Evolutionary conservation across 1,140 invertebrate genomes (phyloP).

Genomic region (Gryllus bimaculatus): DNA sequence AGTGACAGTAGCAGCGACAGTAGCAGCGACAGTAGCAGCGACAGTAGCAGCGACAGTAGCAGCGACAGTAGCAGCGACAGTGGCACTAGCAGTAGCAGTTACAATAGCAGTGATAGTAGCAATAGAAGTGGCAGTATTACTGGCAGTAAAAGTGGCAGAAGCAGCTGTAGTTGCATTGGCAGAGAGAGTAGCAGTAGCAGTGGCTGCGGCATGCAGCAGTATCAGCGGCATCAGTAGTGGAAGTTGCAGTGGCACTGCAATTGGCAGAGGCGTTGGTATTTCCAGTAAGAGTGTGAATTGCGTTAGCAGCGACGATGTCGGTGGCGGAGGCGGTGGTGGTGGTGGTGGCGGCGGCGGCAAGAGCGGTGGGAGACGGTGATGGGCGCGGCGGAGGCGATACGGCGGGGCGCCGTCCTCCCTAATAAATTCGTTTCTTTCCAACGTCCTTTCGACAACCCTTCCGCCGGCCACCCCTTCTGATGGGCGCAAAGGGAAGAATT

Average conservation of each 20-base stretch:
- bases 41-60: not conserved
- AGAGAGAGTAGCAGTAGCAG: not conserved
- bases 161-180: not conserved
- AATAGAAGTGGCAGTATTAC: not conserved
- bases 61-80: not conserved
- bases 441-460: not conserved
- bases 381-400: too few species aligned
- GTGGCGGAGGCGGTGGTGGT: not conserved
- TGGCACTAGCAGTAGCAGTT: not conserved
- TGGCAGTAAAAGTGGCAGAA: too few species aligned
- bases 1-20: not conserved
- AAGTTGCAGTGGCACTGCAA: too few species aligned
- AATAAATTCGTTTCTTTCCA: not conserved
- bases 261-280: too few species aligned
- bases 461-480: not conserved
- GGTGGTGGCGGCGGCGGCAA: not conserved
- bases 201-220: not conserved
- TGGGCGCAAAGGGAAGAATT: not conserved
- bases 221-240: too few species aligned
- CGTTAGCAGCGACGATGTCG: too few species aligned
- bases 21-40: not conserved
- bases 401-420: not conserved
- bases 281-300: too few species aligned
- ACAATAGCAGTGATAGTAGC: not conserved
- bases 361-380: not conserved